Conservation (phyloP, 1,140 invertebrate genomes). For the Camponotus floridanus region DNA sequence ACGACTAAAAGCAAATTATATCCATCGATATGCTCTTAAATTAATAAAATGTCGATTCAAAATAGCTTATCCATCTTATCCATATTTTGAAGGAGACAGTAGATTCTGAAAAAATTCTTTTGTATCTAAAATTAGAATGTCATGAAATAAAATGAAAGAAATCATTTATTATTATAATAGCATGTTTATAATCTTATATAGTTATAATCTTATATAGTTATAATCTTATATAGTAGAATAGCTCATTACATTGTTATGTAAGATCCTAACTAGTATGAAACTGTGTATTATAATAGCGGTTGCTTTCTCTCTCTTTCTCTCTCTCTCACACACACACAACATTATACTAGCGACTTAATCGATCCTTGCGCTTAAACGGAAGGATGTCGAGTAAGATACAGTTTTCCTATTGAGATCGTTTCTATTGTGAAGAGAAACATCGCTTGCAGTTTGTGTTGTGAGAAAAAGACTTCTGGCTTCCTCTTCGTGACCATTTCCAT, state of each 20-base stretch:
- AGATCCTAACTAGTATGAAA: background rate
- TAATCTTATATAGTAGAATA: background rate
- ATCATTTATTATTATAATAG: background rate
- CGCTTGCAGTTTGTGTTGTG: slow-evolving; percentile 5
- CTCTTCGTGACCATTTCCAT: background rate
- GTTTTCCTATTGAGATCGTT: background rate
- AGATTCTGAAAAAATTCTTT: background rate
- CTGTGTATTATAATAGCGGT: slow-evolving; percentile 8
- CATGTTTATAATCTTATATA: background rate
- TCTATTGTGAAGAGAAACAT: slow-evolving; percentile 6
- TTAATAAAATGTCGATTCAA: slow-evolving; percentile 7
- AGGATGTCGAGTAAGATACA: slow-evolving; percentile 8
- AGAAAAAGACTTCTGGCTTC: slow-evolving; percentile 12
- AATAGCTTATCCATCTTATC: background rate
- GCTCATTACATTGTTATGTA: background rate
- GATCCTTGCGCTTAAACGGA: slow-evolving; percentile 9
- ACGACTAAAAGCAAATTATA: slow-evolving; percentile 1
- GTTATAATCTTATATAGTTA: no score
- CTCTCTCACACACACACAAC: no score
- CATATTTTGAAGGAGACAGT: background rate
- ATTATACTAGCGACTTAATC: background rate
- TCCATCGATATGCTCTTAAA: background rate
- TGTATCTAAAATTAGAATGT: background rate
- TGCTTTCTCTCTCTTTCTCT: background rate
- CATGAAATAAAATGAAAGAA: background rate